These are phyloP conservation scores for Automeris io DNA, from an alignment of 2,888 invertebrate genomes.

Conservation along the genomic window DNA sequence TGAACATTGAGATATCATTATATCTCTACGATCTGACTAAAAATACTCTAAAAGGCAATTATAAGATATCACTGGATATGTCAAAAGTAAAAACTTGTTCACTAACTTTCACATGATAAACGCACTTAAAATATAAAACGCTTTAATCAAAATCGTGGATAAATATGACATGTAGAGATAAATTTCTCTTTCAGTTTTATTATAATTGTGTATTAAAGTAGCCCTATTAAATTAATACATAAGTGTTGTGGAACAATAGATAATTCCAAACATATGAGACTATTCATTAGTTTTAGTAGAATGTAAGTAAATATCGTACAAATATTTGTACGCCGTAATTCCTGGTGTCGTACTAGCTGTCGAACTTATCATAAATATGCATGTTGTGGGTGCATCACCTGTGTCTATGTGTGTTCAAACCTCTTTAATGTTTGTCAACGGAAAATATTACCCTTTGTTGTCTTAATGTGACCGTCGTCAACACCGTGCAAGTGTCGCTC, in stretches of 20 bases:
- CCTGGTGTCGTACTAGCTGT: conserved; percentile 57
- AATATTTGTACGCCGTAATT: conserved; percentile 56
- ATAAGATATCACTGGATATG: too few relatives aligned
- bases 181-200: too few relatives aligned
- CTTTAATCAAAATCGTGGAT: too few relatives aligned
- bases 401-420: conserved; percentile 52
- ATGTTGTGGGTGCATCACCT: conserved; percentile 58
- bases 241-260: not conserved
- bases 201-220: too few relatives aligned
- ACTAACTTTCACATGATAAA: too few relatives aligned
- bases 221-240: too few relatives aligned
- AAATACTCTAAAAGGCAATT: too few relatives aligned
- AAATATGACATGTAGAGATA: too few relatives aligned
- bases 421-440: conserved; percentile 62
- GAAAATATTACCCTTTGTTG: conserved; percentile 69
- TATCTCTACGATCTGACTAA: too few relatives aligned
- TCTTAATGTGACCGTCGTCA: conserved; percentile 51
- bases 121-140: too few relatives aligned
- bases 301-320: conserved; percentile 42
- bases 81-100: too few relatives aligned
- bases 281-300: conserved; percentile 26
- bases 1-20: too few relatives aligned
- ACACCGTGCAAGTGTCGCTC: conserved; percentile 15
- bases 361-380: conserved; percentile 71
- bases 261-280: not conserved